A percentile compares a stretch with the other conserved stretches of the same genome.
Evolutionary conservation across 2,113 vertebrate species (phyloP).

Genomic region (Psittacara wagleri): DNA sequence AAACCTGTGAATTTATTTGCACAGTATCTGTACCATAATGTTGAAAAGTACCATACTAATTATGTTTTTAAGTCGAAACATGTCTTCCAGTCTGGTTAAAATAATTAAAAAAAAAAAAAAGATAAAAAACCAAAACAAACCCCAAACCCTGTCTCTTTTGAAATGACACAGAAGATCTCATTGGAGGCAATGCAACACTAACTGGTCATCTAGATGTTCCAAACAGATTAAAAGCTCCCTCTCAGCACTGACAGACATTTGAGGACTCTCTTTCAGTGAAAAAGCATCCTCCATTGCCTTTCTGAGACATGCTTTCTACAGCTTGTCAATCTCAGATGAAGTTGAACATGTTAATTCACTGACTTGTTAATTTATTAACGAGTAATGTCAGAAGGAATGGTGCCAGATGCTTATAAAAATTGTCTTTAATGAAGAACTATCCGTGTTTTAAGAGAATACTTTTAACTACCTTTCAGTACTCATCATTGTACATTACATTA

Average conservation of each 20-base stretch:
- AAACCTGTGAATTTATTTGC: background rate
- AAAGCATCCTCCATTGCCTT: constrained; percentile 30
- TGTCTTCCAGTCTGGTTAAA: background rate
- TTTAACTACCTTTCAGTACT: constrained; percentile 58
- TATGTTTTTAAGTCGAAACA: background rate
- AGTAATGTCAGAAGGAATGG: constrained; percentile 44
- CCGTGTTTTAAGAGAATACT: constrained; percentile 40
- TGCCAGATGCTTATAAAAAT: constrained; percentile 35
- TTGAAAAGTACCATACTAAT: background rate
- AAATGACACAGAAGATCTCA: background rate
- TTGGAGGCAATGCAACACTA: background rate
- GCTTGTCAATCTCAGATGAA: constrained; percentile 57
- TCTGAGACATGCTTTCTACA: constrained; percentile 23
- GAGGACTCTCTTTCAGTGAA: constrained; percentile 53
- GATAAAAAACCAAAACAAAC: background rate
- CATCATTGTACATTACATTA: constrained; percentile 56
- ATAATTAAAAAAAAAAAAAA: background rate
- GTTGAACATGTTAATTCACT: constrained; percentile 52
- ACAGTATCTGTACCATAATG: background rate
- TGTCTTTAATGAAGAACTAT: constrained; percentile 25
- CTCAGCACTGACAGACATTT: constrained; percentile 3
- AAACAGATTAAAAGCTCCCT: constrained; percentile 29
- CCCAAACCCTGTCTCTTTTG: background rate
- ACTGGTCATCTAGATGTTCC: constrained; percentile 50
- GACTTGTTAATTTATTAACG: constrained; percentile 66